A percentile compares a stretch with the other conserved stretches of the same genome.
Conservation (phyloP, 2,797 vertebrate species). For the Oceanodroma leucorhoa region DNA sequence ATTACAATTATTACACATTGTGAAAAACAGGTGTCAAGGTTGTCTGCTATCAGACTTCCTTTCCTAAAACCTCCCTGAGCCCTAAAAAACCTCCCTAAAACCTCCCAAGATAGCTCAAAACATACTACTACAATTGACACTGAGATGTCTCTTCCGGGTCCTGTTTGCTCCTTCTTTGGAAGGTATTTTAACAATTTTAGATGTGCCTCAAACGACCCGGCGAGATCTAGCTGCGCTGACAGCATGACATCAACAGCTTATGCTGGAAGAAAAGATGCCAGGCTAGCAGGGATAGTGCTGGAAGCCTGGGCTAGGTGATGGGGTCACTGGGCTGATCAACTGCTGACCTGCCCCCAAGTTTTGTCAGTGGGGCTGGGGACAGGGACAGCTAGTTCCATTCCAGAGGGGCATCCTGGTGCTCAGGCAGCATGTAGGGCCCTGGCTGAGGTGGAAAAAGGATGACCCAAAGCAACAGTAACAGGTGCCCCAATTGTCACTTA, state of each 20-base stretch:
- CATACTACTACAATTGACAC: not conserved
- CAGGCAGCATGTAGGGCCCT: not conserved
- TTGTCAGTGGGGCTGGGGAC: not conserved
- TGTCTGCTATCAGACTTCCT: not conserved
- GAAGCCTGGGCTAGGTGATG: not conserved
- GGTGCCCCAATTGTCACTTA: not conserved
- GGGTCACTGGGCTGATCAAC: not conserved
- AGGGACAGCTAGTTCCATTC: not conserved
- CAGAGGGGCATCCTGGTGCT: not conserved
- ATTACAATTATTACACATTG: not conserved
- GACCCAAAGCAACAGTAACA: not conserved
- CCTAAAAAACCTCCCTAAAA: not conserved
- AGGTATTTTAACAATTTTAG: not conserved
- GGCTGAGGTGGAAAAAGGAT: not conserved
- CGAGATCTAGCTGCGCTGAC: not conserved
- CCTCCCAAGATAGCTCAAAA: not conserved
- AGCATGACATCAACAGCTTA: not conserved
- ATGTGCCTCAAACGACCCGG: rapidly evolving
- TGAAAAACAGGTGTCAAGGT: not conserved
- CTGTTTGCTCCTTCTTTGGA: not conserved
- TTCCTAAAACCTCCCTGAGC: not conserved
- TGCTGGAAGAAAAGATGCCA: not conserved
- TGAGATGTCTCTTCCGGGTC: not conserved
- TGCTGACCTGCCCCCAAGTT: not conserved
- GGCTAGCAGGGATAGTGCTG: not conserved